These are phyloP conservation scores for Chaetophractus vellerosus DNA, from an alignment of 2,797 vertebrate species.

Conservation along the genomic window DNA sequence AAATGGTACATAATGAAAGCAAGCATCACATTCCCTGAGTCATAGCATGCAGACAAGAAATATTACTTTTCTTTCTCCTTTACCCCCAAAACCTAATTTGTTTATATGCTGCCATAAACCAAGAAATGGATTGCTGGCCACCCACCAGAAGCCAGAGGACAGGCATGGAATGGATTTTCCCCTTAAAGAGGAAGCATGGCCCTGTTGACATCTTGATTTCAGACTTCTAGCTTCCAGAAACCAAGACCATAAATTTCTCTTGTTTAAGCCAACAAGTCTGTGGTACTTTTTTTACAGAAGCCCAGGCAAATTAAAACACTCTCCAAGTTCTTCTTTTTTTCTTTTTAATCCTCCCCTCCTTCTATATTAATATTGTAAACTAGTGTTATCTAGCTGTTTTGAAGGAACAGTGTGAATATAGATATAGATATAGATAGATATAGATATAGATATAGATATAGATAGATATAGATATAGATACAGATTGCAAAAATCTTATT, in stretches of 20 bases:
- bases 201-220: no score
- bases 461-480: no score
- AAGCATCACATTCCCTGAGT: not conserved
- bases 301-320: not conserved
- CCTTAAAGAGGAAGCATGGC: no score
- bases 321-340: not conserved
- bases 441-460: no score
- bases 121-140: no score
- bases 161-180: no score
- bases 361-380: conserved; percentile 13
- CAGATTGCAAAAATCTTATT: not conserved
- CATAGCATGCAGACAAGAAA: not conserved
- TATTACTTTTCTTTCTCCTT: not conserved
- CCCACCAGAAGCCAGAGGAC: no score
- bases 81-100: not conserved
- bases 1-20: not conserved
- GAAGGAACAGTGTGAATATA: not conserved
- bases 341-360: not conserved
- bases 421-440: no score
- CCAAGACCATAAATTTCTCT: no score
- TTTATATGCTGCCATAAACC: not conserved
- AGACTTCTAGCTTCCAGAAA: no score
- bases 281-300: no score
- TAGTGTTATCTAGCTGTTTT: conserved; percentile 35
- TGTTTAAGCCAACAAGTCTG: no score